Evolutionary conservation across 2,888 invertebrate genomes (phyloP), one percentile per base, ranked within the genome.

Genomic region (Steinernema carpocapsae): DNA sequence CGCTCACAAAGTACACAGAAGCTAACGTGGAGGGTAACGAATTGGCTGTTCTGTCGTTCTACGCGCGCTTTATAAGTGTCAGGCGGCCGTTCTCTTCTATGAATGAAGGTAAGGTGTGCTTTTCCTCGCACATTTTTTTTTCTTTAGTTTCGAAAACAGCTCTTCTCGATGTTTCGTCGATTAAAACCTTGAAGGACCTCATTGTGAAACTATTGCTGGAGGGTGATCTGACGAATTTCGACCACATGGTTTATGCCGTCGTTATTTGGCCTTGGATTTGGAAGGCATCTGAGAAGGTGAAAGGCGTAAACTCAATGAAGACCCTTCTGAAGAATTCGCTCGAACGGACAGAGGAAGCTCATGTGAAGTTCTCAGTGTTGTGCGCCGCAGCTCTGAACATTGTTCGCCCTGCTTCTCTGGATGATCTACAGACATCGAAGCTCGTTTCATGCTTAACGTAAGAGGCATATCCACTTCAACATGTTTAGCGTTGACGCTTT

Each of bases 211-310:
- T 71, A 4, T 43, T 45, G 19, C n/a, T 24, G 24, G 24, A 71
- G 26, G 19, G 29, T 43, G 43, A 43, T 19, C 17, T 12, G 43
- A 12, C 6, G 24, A 43, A 22, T 42, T 24, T n/a, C 1, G 32
- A 43, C 4, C 17, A 17, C 0, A 7, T 59, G 14, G 17, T 46
- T 1, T 22, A 72, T 24, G 42, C 52, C 0, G 42, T 72, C 10
- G 29, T 46, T 24, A 48, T 51, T 43, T 72, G 45, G 71, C 75
- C 75, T 3, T 74, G 75, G 75, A n/a, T 74, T 29, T 74, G 75
- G 26, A 24, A 32, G 10, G 10, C 14, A 0, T 29, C 2, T 51
- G 74, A 51, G 26, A 42, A 29, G 7, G 19, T 22, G 0, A 19
- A 72, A 72, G 32, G 48, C 70, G 17, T 29, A 51, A 1, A 37